Evolutionary conservation across 2,888 invertebrate genomes (phyloP), one percentile per base, ranked within the genome.

Genomic region (Melieria picta): DNA sequence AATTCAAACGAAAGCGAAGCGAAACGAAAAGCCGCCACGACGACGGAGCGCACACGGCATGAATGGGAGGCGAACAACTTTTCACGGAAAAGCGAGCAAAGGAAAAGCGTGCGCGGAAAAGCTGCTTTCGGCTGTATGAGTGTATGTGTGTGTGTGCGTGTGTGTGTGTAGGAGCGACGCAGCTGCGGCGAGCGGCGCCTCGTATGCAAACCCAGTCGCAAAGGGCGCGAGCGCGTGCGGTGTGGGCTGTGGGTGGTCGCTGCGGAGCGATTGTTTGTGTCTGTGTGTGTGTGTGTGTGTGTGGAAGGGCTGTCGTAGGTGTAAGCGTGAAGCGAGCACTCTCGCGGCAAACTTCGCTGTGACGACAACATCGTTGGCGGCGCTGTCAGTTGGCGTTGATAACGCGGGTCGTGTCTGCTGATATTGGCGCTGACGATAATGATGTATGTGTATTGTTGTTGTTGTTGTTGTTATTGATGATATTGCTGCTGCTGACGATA

Each of bases 81-180:
- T 7, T 52, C 9, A 71, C 68, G 61, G 61, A 65, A 72, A 72
- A 65, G 45, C 63, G n/a, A 10, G 43, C 46, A 45, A 55, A 72
- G 42, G 57, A 65, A 73, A 73, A 61, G 30, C 42, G 62, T 6
- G n/a, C 69, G 57, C 65, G 69, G 62, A 57, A 69, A 73, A 71
- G 50, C 46, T 68, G 66, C 46, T 52, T 56, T 43, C 7, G 42
- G 60, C 45, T 6, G 16, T 55, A 9, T 55, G 16, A 30, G 2
- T 46, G 61, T 58, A 45, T n/a, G 58, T 42, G 13, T 30, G 7
- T 9, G 45, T 30, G 50, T 7, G 50, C 16, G 30, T 57, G 52
- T 52, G 62, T 65, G 65, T 58, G 65, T 64, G 65, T 62, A 58
- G 62, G 47, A 13, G 30, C 30, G 56, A 56, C 9, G 56, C 30